Evolutionary conservation across 2,888 invertebrate genomes (phyloP), one percentile per base, ranked within the genome.

Genomic region (Sussaba pulchella): DNA sequence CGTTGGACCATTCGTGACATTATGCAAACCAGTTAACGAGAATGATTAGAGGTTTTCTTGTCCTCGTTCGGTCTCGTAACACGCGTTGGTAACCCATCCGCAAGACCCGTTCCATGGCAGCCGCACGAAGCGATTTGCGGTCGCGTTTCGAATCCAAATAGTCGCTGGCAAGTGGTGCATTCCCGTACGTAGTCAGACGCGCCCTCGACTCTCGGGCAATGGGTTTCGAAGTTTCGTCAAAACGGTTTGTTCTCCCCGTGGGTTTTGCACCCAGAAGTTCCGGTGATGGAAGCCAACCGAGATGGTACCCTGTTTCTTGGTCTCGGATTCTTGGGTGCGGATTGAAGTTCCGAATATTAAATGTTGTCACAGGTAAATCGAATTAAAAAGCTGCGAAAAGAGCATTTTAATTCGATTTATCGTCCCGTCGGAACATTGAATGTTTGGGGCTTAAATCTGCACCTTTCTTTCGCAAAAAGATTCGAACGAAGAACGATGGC

Each of bases 131-230:
- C 21, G 85, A 84, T 84, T 85, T 84, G 85, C 75, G 86, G 82
- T 72, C 43, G 57, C 78, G 78, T 85, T 82, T 82, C 71, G 82
- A 86, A 87, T 86, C 86, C 85, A 87, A 88, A 87, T 86, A 85
- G 87, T 87, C 85, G 83, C 31, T 84, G 82, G 66, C 45, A 72
- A 43, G 4, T 6, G 31, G 31, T 31, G 31, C 31, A 31, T 31
- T 31, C 31, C 6, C 31, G 31, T 31, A 31, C 6, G 31, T 6
- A 31, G 6, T 5, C 6, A 6, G 31, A 47, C 57, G 31, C 9
- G 0, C n/a, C n/a, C n/a, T n/a, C n/a, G n/a, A n/a, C n/a, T n/a
- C n/a, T n/a, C n/a, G n/a, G n/a, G 31, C 6, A 5, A 31, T 2
- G 31, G 31, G 6, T 31, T 31, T 5, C 31, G 31, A 31, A 31